Conservation (phyloP, 2,113 vertebrate species). For the Pithys albifrons region DNA sequence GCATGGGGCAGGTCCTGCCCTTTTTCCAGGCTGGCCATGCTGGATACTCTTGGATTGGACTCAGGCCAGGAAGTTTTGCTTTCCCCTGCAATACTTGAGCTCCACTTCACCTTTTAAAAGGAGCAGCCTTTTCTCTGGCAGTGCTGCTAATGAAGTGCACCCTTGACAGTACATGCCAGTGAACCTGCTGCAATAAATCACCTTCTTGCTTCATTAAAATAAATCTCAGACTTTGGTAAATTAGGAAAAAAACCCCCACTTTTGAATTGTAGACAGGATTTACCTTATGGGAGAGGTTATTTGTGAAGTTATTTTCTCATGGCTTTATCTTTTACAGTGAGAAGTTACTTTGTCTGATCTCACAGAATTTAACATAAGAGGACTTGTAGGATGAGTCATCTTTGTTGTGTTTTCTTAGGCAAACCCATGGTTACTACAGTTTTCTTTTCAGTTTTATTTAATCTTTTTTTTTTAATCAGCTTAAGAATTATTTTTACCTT, state of each 20-base stretch:
- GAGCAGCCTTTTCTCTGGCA: background rate
- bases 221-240: background rate
- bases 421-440: background rate
- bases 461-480: background rate
- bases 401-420: background rate
- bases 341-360: background rate
- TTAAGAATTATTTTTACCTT: background rate
- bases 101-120: background rate
- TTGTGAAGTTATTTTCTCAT: background rate
- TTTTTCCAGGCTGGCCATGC: fast-evolving
- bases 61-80: background rate
- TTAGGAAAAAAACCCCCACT: background rate
- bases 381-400: background rate
- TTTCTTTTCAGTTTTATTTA: background rate
- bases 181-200: background rate
- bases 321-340: background rate
- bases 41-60: background rate
- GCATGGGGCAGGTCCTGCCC: background rate
- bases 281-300: background rate
- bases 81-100: background rate
- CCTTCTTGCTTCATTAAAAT: background rate
- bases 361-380: background rate
- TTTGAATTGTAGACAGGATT: background rate
- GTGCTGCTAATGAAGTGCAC: background rate
- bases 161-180: background rate